Evolutionary conservation across 2,113 vertebrate genomes (phyloP).

Genomic region (Pogonocichla stellata): DNA sequence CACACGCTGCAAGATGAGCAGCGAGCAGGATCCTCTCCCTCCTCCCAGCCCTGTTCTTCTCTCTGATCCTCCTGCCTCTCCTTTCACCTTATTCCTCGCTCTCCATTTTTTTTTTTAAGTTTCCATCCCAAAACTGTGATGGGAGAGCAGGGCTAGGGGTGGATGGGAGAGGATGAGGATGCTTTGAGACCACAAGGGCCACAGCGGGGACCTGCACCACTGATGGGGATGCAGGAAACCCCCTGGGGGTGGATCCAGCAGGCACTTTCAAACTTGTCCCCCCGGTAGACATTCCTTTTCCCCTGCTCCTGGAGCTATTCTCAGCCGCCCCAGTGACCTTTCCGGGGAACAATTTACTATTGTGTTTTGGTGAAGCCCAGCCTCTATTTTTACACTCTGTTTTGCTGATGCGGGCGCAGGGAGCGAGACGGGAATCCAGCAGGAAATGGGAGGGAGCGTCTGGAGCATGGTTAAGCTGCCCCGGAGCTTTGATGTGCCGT

Average conservation of each 20-base stretch:
- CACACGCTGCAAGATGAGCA: neutral
- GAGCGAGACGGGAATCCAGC: conserved; percentile 47
- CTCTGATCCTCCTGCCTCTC: neutral
- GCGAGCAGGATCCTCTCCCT: neutral
- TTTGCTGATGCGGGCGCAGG: conserved; percentile 58
- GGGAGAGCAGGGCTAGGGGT: neutral
- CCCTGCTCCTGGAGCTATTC: conserved; percentile 17
- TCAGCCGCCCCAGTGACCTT: conserved; percentile 46
- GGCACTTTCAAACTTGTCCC: neutral
- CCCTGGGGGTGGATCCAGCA: neutral
- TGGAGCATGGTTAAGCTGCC: neutral
- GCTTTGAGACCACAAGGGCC: neutral
- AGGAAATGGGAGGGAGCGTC: conserved; percentile 64
- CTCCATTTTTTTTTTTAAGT: accelerated
- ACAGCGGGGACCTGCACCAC: neutral
- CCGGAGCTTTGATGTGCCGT: conserved; percentile 7
- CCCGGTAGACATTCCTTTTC: neutral
- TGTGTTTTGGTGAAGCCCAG: conserved; percentile 57
- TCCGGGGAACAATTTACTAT: conserved; percentile 67
- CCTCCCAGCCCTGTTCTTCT: neutral
- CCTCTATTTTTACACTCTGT: conserved; percentile 70
- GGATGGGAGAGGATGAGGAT: neutral
- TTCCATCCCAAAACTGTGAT: neutral
- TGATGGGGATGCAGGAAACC: neutral
- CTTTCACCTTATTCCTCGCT: neutral